phyloP scores from a whole-genome alignment of 1,140 invertebrate species.

The Hormaphis cornu region DNA sequence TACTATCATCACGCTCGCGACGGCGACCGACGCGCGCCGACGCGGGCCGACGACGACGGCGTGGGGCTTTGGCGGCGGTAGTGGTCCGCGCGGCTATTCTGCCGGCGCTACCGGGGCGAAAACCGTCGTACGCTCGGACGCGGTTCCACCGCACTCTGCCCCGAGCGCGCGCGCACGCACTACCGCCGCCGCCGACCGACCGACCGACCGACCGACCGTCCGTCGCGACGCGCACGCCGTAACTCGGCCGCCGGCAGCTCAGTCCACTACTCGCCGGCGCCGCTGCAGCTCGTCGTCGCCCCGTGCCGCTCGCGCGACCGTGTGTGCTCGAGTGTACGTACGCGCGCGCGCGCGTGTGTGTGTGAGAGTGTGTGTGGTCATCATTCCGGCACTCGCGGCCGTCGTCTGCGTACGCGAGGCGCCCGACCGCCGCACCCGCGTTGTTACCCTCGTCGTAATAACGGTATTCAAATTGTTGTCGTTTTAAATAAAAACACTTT shows the following conservation, averaged over 20 bases:
- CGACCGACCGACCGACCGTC: neutral
- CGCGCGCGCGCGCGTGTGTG: too few species aligned
- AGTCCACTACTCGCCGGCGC: neutral
- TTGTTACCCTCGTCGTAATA: neutral
- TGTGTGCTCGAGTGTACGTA: too few species aligned
- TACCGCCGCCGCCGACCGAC: neutral
- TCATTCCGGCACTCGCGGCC: constrained; percentile 29
- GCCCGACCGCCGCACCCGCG: neutral
- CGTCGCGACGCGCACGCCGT: neutral
- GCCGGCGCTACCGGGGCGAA: constrained; percentile 18
- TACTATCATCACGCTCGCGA: neutral
- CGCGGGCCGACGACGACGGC: neutral
- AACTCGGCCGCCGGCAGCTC: neutral
- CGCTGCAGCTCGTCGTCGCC: neutral
- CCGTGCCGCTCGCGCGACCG: too few species aligned
- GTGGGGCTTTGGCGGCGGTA: neutral
- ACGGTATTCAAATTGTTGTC: neutral
- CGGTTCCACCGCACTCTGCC: constrained; percentile 13
- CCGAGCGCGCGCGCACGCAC: neutral
- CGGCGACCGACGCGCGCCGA: neutral
- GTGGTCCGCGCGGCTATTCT: constrained; percentile 6
- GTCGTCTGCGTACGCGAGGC: constrained; percentile 11
- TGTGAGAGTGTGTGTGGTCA: constrained; percentile 9
- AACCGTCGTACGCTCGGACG: constrained; percentile 28
- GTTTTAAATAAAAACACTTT: too few species aligned